phyloP scores from a whole-genome alignment of 2,113 vertebrate genomes.

The Orycteropus afer region DNA sequence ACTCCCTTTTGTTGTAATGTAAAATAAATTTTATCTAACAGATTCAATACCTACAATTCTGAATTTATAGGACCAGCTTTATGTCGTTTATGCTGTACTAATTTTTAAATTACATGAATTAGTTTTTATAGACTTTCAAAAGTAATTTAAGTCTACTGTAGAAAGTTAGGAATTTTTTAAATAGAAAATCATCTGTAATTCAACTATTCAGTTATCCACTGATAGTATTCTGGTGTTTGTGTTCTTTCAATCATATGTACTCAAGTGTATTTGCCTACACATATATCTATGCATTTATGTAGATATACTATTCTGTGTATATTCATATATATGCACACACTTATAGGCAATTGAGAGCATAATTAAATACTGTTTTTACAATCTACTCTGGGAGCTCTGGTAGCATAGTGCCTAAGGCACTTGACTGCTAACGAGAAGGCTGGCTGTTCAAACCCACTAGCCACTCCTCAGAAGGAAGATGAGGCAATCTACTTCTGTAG shows the following conservation, averaged over 20 bases:
- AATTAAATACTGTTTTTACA: neutral
- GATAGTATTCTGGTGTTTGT: neutral
- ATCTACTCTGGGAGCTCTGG: too few species aligned
- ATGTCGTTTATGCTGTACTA: neutral
- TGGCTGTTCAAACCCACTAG: too few species aligned
- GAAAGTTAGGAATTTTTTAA: neutral
- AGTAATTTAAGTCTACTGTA: neutral
- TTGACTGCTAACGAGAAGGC: too few species aligned
- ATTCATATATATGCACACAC: neutral
- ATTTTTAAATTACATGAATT: constrained; percentile 32
- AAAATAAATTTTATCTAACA: constrained; percentile 23
- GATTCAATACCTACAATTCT: neutral
- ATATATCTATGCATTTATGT: neutral
- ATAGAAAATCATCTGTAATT: constrained; percentile 11
- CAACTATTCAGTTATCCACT: neutral
- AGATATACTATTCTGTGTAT: neutral
- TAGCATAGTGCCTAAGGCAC: too few species aligned
- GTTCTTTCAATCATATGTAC: neutral
- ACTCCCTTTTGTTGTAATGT: neutral
- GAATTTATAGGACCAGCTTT: constrained; percentile 15
- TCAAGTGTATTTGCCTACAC: neutral
- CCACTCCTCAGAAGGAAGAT: too few species aligned
- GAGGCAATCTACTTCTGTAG: too few species aligned
- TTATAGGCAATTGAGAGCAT: neutral
- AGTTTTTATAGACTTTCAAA: constrained; percentile 17